These are phyloP conservation scores for Tribolium madens DNA, from an alignment of 1,140 invertebrate species.

Conservation along the genomic window DNA sequence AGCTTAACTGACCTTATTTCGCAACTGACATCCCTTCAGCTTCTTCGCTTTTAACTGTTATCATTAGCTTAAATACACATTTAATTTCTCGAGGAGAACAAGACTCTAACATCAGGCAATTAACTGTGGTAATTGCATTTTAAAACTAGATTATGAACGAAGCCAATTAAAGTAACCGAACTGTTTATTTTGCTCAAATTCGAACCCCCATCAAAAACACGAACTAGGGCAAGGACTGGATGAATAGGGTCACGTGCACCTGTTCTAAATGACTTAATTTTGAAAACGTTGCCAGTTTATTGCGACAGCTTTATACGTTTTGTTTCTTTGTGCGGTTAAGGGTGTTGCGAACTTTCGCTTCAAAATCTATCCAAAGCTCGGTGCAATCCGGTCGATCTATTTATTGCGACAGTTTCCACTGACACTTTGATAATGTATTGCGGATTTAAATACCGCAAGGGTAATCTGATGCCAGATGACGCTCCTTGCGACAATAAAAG, in stretches of 20 bases:
- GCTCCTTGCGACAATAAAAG: conserved; percentile 24
- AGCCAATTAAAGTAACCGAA: conserved; percentile 23
- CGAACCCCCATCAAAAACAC: not conserved
- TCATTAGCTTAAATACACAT: conserved; percentile 23
- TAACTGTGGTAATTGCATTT: conserved; percentile 17
- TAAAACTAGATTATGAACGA: conserved; percentile 1
- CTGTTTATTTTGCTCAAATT: conserved; percentile 10
- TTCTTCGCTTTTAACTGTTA: not conserved
- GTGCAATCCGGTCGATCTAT: not conserved
- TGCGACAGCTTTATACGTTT: not conserved
- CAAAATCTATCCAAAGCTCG: not conserved
- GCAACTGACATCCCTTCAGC: not conserved
- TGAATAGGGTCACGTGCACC: conserved; percentile 1
- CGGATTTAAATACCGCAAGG: not conserved
- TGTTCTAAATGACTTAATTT: not conserved
- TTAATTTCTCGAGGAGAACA: not conserved
- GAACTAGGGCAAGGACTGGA: not conserved
- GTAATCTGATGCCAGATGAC: conserved; percentile 10
- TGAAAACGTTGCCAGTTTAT: not conserved
- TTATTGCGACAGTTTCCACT: not conserved
- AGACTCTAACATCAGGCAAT: conserved; percentile 19
- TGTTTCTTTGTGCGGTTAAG: no score
- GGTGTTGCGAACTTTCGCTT: no score
- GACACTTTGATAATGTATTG: conserved; percentile 14
- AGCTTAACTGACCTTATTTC: not conserved